Percentiles rank a stretch among this genome's conserved stretches.
Evolutionary conservation across 2,113 vertebrate species (phyloP).

Genomic region (Oncorhynchus tshawytscha): DNA sequence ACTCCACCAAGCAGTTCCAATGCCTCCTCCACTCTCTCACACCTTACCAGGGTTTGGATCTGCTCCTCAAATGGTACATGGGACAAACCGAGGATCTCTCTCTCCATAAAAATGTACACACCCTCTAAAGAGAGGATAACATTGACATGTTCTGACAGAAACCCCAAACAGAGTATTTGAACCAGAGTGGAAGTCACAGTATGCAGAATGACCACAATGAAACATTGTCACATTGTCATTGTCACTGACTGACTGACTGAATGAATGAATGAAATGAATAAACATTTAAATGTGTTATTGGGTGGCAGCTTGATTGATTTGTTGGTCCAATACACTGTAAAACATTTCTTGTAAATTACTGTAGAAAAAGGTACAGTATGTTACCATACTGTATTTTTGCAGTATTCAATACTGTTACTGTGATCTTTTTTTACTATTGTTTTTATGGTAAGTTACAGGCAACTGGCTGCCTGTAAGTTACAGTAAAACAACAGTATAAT

Average conservation of each 20-base stretch:
- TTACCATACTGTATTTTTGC: too few relatives aligned
- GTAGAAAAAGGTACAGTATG: too few relatives aligned
- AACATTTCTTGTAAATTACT: too few relatives aligned
- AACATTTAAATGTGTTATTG: not conserved
- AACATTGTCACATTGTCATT: not conserved
- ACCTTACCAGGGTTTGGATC: slow-evolving; percentile 54
- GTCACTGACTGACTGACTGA: not conserved
- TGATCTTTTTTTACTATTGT: not conserved
- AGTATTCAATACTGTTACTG: too few relatives aligned
- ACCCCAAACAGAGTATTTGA: not conserved
- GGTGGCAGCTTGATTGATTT: not conserved
- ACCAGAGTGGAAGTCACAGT: not conserved
- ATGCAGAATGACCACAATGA: not conserved
- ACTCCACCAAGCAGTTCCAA: slow-evolving; percentile 54
- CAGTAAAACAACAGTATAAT: too few relatives aligned
- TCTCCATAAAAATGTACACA: slow-evolving; percentile 61
- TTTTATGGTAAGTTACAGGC: too few relatives aligned
- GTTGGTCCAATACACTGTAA: too few relatives aligned
- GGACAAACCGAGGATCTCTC: slow-evolving; percentile 56
- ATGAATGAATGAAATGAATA: not conserved
- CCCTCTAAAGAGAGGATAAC: slow-evolving; percentile 43
- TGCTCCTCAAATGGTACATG: slow-evolving; percentile 59
- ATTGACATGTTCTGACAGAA: not conserved
- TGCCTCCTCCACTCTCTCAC: slow-evolving; percentile 58
- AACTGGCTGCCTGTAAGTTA: too few relatives aligned